A percentile compares a stretch with the other conserved stretches of the same genome.
Evolutionary conservation across 2,797 vertebrate genomes (phyloP).

Genomic region (Lindbergichthys nudifrons): DNA sequence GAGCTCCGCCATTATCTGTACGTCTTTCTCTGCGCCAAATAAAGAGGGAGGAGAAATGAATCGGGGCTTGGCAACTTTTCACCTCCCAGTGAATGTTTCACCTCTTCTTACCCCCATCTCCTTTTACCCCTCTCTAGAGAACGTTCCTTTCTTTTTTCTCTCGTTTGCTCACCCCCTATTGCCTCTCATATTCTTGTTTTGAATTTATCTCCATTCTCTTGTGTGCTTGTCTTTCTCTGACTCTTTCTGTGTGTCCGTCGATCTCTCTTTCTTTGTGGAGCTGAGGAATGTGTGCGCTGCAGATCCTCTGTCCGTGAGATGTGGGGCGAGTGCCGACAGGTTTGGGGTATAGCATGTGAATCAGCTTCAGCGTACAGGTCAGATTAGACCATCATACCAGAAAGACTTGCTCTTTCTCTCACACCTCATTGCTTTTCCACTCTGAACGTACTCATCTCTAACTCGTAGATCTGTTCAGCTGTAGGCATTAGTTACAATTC

Average conservation of each 20-base stretch:
- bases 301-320: constrained; percentile 80
- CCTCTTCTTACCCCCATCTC: constrained; percentile 56
- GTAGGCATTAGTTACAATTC: neutral
- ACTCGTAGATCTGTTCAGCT: constrained; percentile 3
- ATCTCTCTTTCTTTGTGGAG: constrained; percentile 50
- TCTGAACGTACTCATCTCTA: constrained; percentile 29
- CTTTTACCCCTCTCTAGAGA: constrained; percentile 38
- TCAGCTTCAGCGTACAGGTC: constrained; percentile 76
- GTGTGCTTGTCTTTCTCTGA: constrained; percentile 25
- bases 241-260: constrained; percentile 39
- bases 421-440: constrained; percentile 37
- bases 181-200: constrained; percentile 65
- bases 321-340: constrained; percentile 85
- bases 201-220: constrained; percentile 68
- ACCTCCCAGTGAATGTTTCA: constrained; percentile 64
- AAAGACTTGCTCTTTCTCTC: constrained; percentile 51
- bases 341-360: constrained; percentile 80
- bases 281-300: constrained; percentile 78
- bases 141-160: constrained; percentile 41
- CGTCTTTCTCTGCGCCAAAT: constrained; percentile 54
- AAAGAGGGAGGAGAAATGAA: constrained; percentile 62
- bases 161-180: neutral
- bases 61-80: constrained; percentile 65
- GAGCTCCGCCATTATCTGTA: constrained; percentile 63
- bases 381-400: constrained; percentile 79